Conservation (phyloP, 2,888 invertebrate species). For the Stenodema calcarata region DNA sequence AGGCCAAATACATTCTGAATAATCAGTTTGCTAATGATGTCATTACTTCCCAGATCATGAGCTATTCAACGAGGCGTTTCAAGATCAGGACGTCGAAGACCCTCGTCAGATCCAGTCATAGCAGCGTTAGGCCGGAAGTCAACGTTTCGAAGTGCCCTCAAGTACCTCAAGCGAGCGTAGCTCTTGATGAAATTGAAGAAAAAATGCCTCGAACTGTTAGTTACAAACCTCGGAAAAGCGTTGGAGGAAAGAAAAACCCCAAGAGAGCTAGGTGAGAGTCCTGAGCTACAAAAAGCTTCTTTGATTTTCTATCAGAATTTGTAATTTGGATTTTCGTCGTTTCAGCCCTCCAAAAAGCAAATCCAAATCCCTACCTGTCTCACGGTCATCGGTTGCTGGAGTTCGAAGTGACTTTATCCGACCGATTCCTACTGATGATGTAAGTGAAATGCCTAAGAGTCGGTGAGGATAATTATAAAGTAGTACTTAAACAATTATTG, state of each 20-base stretch:
- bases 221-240: not conserved
- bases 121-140: not conserved
- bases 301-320: not conserved
- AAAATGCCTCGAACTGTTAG: not conserved
- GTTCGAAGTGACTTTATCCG: not conserved
- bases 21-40: not conserved
- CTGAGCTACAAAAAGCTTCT: not conserved
- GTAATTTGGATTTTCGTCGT: not conserved
- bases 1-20: too few species aligned
- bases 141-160: constrained; percentile 23
- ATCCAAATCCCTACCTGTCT: not conserved
- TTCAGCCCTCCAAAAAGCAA: not conserved
- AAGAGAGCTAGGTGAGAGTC: constrained; percentile 7
- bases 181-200: not conserved
- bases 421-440: not conserved
- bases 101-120: constrained; percentile 18
- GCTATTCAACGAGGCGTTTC: not conserved
- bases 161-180: not conserved
- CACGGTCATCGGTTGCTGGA: not conserved
- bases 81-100: constrained; percentile 12
- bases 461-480: too few species aligned
- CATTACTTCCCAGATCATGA: not conserved
- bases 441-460: not conserved
- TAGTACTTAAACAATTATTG: too few species aligned
- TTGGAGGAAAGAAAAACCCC: not conserved